Base-by-base conservation (phyloP, 2,113 vertebrate genomes). In the Anhinga rufa region DNA sequence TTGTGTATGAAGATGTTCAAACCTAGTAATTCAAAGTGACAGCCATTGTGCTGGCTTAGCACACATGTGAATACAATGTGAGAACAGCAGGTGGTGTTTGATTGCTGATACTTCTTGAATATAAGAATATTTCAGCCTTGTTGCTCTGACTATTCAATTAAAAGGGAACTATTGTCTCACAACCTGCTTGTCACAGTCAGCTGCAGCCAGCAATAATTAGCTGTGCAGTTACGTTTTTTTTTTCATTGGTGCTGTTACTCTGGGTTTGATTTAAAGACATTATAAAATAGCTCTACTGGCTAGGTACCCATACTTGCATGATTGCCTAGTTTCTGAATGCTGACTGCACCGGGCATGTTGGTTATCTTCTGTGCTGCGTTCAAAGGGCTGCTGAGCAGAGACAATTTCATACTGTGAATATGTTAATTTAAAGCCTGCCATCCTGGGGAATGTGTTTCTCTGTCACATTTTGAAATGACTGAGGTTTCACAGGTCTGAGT, bases 91-190 rank as follows among this genome's bases (percentile, higher is more conserved):
- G 91, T 83, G 72, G 89, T 96, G 38, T 78, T 95, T 94, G 90
- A 95, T 92, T 94, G 85, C 77, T 90, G 90, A 80, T 90, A 40
- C 38, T 82, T 95, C 90, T 83, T 95, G 57, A 96, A 85, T 92
- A 79, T 90, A 94, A 94, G 95, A 90, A 80, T 97, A 96, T 95
- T 96, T 97, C 90, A 93, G 64, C 38, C 29, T 84, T 89, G 61
- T 89, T 9, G 2, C 58, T 83, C 69, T 93, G 76, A 97, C 95
- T 95, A 78, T 90, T 97, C 74, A 81, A 64, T 96, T 97, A 93
- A 95, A 93, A 90, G 48, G 21, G 36, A 96, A n/a, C 44, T 90
- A 36, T 94, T 94, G 34, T 95, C 86, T 94, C 94, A 89, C 66
- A 93, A 57, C 52, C 71, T 90, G 34, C 82, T 91, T 94, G 32